Evolutionary conservation across 1,140 invertebrate genomes (phyloP).

Genomic region (Brachionus koreanus): DNA sequence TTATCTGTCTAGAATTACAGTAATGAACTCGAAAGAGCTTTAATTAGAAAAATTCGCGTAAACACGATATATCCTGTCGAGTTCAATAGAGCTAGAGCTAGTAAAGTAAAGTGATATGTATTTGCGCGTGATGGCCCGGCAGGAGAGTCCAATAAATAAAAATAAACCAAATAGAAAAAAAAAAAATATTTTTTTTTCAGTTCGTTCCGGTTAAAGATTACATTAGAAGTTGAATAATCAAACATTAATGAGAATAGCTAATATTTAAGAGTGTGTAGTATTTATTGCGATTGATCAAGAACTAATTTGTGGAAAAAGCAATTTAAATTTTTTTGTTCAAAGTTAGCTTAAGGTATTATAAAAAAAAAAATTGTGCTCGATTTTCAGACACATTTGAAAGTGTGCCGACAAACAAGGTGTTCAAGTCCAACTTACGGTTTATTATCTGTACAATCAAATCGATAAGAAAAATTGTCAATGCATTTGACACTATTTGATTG

Average conservation of each 20-base stretch:
- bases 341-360: slow-evolving; percentile 28
- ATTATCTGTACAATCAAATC: neutral
- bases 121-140: neutral
- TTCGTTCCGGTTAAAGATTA: neutral
- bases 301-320: slow-evolving; percentile 32
- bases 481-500: neutral
- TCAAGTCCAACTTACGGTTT: neutral
- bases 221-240: neutral
- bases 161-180: neutral
- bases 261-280: neutral
- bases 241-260: slow-evolving; percentile 4
- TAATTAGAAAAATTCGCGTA: neutral
- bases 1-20: slow-evolving; percentile 24
- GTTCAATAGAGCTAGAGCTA: neutral
- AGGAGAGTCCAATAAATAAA: neutral
- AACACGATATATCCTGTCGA: neutral
- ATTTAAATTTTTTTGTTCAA: slow-evolving; percentile 1
- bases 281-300: neutral
- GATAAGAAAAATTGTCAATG: neutral
- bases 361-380: neutral
- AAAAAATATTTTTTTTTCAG: neutral
- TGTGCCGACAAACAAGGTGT: neutral
- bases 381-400: neutral
- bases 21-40: slow-evolving; percentile 9
- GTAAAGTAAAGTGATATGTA: neutral